Base-by-base conservation (phyloP, 1,140 invertebrate genomes). In the Nasonia vitripennis region DNA sequence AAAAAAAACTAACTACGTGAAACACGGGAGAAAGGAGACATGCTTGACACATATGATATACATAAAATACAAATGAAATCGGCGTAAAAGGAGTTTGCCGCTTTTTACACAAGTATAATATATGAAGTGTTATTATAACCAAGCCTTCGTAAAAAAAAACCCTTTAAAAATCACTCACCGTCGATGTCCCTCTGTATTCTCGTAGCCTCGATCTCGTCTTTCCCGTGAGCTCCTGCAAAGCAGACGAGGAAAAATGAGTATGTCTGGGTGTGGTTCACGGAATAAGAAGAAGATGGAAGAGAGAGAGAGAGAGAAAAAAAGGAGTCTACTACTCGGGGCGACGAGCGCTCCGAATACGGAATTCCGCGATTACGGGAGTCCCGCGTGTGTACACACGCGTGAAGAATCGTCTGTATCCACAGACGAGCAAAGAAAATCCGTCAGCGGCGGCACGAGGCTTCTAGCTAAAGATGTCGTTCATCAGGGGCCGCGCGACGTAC, bases 401-500 rank as follows among this genome's bases (percentile, higher is more conserved):
- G 68, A 74, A 62, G 86, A 90, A 88, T 86, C 78, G 87, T 83
- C 85, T 87, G 27, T 27, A 27, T 27, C 27, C 27, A 17, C 27
- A 17, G 6, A 41, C 37, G 83, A 83, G 86, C 80, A 83, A 85
- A 84, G 87, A 88, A 87, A 88, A 87, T 78, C 78, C 27, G 71
- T 27, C 27, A 27, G 34, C 34, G 37, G 37, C 55, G 45, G 23
- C 34, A 37, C 2, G 6, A n/a, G 55, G 17, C 55, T 20, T 3
- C 2, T 20, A 12, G 51, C 83, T 78, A 90, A 92, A 92, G 90
- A 92, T 92, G 91, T 92, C 91, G 91, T 91, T 87, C 91, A 89
- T 87, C 91, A 89, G 88, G 87, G 91, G 89, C 91, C 90, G 90
- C 88, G 90, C 88, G 90, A 91, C 89, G 88, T 92, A 93, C 93